Percentiles rank a stretch among this genome's conserved stretches.
Evolutionary conservation across 35 echinoderm and acorn worm genomes (phyloP).

Genomic region (Ophiothrix spiculata): DNA sequence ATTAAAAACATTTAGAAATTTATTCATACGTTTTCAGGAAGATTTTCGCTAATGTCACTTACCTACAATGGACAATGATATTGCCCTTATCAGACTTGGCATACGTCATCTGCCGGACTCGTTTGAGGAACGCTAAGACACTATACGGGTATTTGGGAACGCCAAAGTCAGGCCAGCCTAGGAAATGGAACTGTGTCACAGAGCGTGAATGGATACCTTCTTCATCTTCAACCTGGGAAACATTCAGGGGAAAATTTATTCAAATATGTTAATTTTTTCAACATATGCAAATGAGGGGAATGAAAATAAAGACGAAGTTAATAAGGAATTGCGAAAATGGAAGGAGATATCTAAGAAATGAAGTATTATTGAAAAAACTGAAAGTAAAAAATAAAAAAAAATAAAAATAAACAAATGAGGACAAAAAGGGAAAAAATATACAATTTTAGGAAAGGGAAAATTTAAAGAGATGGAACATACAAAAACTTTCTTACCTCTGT

Average conservation of each 20-base stretch:
- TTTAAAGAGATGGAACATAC: background rate
- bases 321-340: no score
- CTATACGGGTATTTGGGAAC: constrained; percentile 73
- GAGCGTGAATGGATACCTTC: constrained; percentile 15
- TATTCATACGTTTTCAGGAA: no score
- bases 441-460: background rate
- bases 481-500: constrained; percentile 56
- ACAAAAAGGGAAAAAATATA: background rate
- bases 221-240: constrained; percentile 35
- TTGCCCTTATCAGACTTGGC: constrained; percentile 45
- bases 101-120: constrained; percentile 65
- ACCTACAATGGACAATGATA: constrained; percentile 92
- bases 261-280: no score
- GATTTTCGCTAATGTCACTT: background rate
- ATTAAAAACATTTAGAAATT: no score
- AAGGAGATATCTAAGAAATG: no score
- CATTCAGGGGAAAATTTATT: no score
- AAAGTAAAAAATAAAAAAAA: background rate
- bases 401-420: no score
- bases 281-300: no score
- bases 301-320: no score
- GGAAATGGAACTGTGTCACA: constrained; percentile 85
- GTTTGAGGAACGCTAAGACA: constrained; percentile 78
- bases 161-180: constrained; percentile 88
- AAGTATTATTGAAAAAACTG: no score